Evolutionary conservation across 2,888 invertebrate genomes (phyloP), one percentile per base, ranked within the genome.

Genomic region (Empis stercorea): DNA sequence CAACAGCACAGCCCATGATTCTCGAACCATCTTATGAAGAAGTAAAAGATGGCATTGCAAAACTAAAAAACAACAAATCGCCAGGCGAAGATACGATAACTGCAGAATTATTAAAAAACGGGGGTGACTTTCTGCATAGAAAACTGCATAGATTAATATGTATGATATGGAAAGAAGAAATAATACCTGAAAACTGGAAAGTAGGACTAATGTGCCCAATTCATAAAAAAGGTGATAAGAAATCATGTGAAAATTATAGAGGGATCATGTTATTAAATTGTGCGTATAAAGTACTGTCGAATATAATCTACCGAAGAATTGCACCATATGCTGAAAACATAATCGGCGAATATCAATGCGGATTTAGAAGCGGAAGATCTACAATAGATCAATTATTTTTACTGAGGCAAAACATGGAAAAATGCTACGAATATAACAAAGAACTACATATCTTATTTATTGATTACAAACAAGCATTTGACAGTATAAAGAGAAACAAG

Each of bases 151-250:
- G 2, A 7, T 10, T 30, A 13, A 10, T 43, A 9, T 4, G 10
- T 7, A 10, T 5, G 20, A 14, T 14, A 14, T 43, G 43, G 43
- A 30, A 30, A 4, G 43, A 43, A 11, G 43, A 43, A 5, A 20
- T 38, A n/a, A 27, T 44, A 10, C 44, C 44, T 15, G 44, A 44
- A 13, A 38, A 44, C 14, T 38, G 44, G 37, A 23, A 4, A 14
- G 27, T 10, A 27, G 15, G 37, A n/a, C 27, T 44, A 4, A 5
- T 44, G 3, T 44, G 44, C 17, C 38, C 44, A 13, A 44, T 44
- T 10, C 37, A 44, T 16, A 37, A 44, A 23, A 44, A 44, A n/a
- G 38, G 44, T 11, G 15, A 38, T n/a, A 44, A 44, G 16, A 10
- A 23, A 4, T 5, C 14, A 10, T 44, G 44, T 23, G 38, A 44